Conservation (phyloP, 2,797 vertebrate species). For the Todus mexicanus region DNA sequence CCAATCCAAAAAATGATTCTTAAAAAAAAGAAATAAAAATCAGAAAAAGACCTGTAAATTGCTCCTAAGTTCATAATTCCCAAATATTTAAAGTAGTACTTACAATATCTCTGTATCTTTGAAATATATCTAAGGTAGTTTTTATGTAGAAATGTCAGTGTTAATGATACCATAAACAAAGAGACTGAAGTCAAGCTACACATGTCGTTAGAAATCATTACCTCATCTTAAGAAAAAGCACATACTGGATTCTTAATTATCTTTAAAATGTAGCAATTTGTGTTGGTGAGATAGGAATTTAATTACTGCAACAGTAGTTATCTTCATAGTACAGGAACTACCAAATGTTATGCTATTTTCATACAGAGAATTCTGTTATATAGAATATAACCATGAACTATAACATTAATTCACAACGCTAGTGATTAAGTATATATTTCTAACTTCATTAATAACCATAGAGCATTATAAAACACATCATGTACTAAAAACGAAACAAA, state of each 20-base stretch:
- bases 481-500: no score
- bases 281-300: neutral
- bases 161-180: neutral
- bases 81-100: neutral
- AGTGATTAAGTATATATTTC: neutral
- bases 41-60: neutral
- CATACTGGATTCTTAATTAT: neutral
- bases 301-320: neutral
- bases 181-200: neutral
- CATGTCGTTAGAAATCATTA: neutral
- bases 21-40: no score
- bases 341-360: neutral
- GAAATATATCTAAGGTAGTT: neutral
- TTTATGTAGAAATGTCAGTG: neutral
- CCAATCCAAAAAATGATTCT: neutral
- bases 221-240: neutral
- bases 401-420: neutral
- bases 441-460: neutral
- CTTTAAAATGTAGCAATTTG: neutral
- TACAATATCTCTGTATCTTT: neutral
- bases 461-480: neutral
- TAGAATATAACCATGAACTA: neutral
- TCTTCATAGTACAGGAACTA: neutral
- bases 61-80: neutral
- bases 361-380: neutral